phyloP scores from a whole-genome alignment of 2,797 vertebrate genomes.

The Bovichtus variegatus region DNA sequence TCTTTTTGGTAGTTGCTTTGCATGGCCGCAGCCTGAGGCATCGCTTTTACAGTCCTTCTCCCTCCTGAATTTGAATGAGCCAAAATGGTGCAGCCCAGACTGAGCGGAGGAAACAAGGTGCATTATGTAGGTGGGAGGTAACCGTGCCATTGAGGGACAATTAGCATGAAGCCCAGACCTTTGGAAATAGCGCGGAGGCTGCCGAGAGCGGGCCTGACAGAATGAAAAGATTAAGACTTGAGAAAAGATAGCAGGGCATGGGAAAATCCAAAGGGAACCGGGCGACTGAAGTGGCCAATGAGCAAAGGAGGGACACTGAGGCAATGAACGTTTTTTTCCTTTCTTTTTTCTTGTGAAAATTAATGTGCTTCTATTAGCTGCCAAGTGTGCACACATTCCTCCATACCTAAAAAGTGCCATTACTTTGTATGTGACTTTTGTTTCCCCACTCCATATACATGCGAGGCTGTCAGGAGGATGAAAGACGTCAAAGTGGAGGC shows the following conservation, averaged over 20 bases:
- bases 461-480: slow-evolving; percentile 64
- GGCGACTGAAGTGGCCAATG: slow-evolving; percentile 76
- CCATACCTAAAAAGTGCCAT: slow-evolving; percentile 64
- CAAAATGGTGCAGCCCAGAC: slow-evolving; percentile 60
- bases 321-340: slow-evolving; percentile 69
- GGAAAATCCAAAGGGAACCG: slow-evolving; percentile 82
- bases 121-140: slow-evolving; percentile 88
- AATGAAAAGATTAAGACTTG: slow-evolving; percentile 87
- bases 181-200: slow-evolving; percentile 80
- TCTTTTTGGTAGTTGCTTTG: slow-evolving; percentile 38
- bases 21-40: slow-evolving; percentile 56
- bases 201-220: slow-evolving; percentile 78
- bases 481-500: slow-evolving; percentile 59
- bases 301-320: slow-evolving; percentile 78
- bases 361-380: slow-evolving; percentile 79
- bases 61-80: slow-evolving; percentile 76
- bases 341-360: slow-evolving; percentile 71
- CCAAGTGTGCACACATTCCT: slow-evolving; percentile 80
- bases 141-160: slow-evolving; percentile 86
- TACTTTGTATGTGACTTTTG: slow-evolving; percentile 74
- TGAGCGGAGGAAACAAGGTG: slow-evolving; percentile 83
- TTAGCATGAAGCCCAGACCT: slow-evolving; percentile 88
- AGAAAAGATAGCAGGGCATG: slow-evolving; percentile 88
- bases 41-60: slow-evolving; percentile 60
- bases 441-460: slow-evolving; percentile 55